Conservation (phyloP, 2,113 vertebrate species). For the Solea solea region DNA sequence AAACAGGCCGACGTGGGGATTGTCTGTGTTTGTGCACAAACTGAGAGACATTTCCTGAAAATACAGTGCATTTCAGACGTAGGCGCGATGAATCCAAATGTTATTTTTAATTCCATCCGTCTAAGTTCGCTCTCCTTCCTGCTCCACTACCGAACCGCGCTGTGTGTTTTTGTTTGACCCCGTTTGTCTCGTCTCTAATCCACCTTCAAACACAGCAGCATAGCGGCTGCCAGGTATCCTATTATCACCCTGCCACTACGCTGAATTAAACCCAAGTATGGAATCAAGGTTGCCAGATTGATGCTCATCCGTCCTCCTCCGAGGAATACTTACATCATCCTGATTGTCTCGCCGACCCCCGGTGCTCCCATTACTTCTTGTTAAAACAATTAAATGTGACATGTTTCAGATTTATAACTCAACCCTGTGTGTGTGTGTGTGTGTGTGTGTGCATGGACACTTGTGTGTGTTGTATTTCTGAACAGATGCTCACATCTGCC, state of each 20-base stretch:
- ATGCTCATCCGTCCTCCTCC: conserved; percentile 51
- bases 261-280: conserved; percentile 63
- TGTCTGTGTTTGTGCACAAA: background rate
- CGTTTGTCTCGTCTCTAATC: background rate
- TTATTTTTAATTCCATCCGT: background rate
- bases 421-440: conserved; percentile 37
- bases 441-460: background rate
- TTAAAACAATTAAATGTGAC: conserved; percentile 74
- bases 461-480: conserved; percentile 43
- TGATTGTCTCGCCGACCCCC: conserved; percentile 65
- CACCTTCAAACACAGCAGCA: background rate
- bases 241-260: conserved; percentile 48
- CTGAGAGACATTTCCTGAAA: background rate
- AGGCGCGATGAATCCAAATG: background rate
- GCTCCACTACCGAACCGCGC: background rate
- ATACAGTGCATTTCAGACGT: background rate
- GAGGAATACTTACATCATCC: conserved; percentile 68
- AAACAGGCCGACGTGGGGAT: background rate
- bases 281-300: conserved; percentile 67
- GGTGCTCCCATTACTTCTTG: conserved; percentile 67
- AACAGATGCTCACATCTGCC: conserved; percentile 73
- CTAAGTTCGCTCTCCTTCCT: too few species aligned
- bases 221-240: conserved; percentile 39
- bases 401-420: conserved; percentile 63
- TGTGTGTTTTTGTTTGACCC: conserved; percentile 1